These are phyloP conservation scores for Drosophila ambigua DNA, from an alignment of 1,140 invertebrate species.

Conservation along the genomic window DNA sequence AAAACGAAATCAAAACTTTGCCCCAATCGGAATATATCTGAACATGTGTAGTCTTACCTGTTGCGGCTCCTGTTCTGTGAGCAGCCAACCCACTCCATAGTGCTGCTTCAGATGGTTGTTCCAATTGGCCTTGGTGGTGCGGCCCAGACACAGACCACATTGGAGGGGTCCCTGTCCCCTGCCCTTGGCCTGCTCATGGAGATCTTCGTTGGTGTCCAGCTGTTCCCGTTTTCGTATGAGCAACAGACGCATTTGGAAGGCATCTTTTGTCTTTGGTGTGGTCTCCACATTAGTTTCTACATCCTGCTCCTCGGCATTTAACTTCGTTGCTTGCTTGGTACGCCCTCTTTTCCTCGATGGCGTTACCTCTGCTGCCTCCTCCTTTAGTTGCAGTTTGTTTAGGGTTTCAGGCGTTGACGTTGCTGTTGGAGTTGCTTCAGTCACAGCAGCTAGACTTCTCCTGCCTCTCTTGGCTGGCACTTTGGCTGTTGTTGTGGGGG, in stretches of 20 bases:
- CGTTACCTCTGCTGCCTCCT: no score
- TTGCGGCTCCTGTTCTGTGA: conserved; percentile 24
- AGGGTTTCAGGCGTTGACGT: no score
- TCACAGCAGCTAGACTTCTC: no score
- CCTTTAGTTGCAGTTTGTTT: no score
- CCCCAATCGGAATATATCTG: no score
- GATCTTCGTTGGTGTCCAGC: conserved; percentile 50
- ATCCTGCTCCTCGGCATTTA: background rate
- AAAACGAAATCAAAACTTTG: no score
- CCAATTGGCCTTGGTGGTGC: conserved; percentile 40
- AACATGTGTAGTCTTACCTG: no score
- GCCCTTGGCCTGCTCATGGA: conserved; percentile 38
- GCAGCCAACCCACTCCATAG: conserved; percentile 73
- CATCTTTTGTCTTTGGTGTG: background rate
- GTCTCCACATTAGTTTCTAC: background rate
- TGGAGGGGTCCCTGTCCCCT: conserved; percentile 37
- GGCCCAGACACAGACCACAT: conserved; percentile 68
- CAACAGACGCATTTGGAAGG: conserved; percentile 37
- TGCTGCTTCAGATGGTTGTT: conserved; percentile 52
- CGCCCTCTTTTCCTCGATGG: background rate
- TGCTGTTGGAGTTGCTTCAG: no score
- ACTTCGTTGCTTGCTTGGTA: background rate
- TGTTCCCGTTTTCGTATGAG: conserved; percentile 65
- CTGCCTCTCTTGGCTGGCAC: no score
- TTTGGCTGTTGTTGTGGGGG: no score